Percentiles rank a stretch among this genome's conserved stretches.
Conservation (phyloP, 2,888 invertebrate genomes). For the Heliconius erato region DNA sequence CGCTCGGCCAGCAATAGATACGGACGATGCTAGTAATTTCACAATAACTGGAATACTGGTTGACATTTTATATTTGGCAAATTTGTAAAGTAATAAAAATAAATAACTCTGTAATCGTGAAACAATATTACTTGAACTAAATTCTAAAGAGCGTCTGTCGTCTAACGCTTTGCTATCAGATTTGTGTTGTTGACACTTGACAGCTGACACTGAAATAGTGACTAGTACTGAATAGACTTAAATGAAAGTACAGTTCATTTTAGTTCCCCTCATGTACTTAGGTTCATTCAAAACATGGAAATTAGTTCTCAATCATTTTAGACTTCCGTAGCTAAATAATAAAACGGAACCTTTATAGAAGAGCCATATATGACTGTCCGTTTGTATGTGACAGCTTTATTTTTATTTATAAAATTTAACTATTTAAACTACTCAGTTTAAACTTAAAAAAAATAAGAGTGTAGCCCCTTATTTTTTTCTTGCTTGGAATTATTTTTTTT, state of each 20-base stretch:
- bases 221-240: no score
- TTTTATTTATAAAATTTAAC: no score
- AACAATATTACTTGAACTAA: not conserved
- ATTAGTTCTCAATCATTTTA: not conserved
- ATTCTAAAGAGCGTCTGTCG: not conserved
- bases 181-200: not conserved
- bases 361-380: not conserved
- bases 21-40: slow-evolving; percentile 91
- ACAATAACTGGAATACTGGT: slow-evolving; percentile 88
- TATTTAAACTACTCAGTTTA: no score
- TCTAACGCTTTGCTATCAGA: not conserved
- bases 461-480: no score
- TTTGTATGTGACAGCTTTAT: not conserved
- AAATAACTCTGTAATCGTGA: not conserved
- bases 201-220: no score
- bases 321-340: not conserved
- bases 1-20: slow-evolving; percentile 92
- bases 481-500: no score
- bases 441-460: no score
- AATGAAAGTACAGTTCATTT: no score
- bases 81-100: not conserved
- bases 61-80: slow-evolving; percentile 59
- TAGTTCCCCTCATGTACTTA: no score
- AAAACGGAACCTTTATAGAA: not conserved
- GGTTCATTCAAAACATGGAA: not conserved